phyloP scores from a whole-genome alignment of 2,888 invertebrate genomes.

The Coenonympha glycerion region DNA sequence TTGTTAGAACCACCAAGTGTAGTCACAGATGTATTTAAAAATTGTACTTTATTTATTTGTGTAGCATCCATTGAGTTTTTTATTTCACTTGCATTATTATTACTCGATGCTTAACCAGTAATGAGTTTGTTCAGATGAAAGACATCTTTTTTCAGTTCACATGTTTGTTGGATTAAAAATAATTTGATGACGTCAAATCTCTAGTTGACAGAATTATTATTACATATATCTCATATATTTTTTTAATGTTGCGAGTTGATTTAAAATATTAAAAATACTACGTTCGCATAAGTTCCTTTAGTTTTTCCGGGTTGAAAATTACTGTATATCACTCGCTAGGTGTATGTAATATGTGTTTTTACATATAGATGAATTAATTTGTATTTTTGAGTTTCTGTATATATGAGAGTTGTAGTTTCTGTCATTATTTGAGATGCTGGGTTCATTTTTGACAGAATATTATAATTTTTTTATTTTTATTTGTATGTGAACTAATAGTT shows the following conservation, averaged over 20 bases:
- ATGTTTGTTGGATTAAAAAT: constrained; percentile 46
- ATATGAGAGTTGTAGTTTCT: too few relatives aligned
- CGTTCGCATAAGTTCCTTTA: too few relatives aligned
- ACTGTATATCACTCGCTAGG: too few relatives aligned
- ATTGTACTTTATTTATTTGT: constrained; percentile 7
- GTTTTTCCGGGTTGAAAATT: too few relatives aligned
- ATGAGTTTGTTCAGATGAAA: constrained; percentile 18
- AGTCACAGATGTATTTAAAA: constrained; percentile 1
- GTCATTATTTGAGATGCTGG: too few relatives aligned
- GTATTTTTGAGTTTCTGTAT: too few relatives aligned
- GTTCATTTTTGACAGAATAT: too few relatives aligned
- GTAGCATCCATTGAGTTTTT: constrained; percentile 16
- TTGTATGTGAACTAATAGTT: too few relatives aligned
- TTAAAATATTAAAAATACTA: too few relatives aligned
- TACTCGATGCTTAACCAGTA: constrained; percentile 8
- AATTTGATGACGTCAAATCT: constrained; percentile 55
- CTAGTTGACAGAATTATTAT: constrained; percentile 18
- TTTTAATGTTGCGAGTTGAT: neutral
- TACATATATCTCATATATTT: constrained; percentile 16
- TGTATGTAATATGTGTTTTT: too few relatives aligned
- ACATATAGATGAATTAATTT: too few relatives aligned
- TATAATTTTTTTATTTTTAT: too few relatives aligned
- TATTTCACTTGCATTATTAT: neutral
- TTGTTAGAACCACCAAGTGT: neutral
- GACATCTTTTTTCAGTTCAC: constrained; percentile 34